Conservation (phyloP, 2,888 invertebrate species). For the Lasius fuliginosus region DNA sequence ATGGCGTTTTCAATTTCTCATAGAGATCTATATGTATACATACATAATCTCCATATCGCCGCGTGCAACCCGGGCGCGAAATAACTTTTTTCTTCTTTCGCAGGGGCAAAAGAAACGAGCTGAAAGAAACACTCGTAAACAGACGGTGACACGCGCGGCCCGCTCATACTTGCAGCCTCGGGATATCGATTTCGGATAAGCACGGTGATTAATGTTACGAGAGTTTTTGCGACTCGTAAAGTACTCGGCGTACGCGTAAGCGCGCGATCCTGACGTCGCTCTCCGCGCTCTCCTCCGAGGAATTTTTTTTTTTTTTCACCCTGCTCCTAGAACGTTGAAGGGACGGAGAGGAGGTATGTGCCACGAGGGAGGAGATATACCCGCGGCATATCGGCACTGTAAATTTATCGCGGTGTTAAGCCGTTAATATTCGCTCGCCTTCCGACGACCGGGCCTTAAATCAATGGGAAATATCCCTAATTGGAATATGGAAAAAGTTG, state of each 20-base stretch:
- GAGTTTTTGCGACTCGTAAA: slow-evolving; percentile 85
- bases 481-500: slow-evolving; percentile 86
- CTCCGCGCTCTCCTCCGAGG: slow-evolving; percentile 45
- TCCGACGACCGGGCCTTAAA: slow-evolving; percentile 80
- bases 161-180: slow-evolving; percentile 79
- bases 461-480: slow-evolving; percentile 86
- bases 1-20: not conserved
- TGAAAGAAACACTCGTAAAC: slow-evolving; percentile 77
- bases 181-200: slow-evolving; percentile 82
- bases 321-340: not conserved
- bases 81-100: slow-evolving; percentile 15
- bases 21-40: not conserved
- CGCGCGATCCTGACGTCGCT: slow-evolving; percentile 61
- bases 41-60: not conserved
- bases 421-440: slow-evolving; percentile 84
- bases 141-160: slow-evolving; percentile 66
- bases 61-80: not conserved
- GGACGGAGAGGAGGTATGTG: not conserved
- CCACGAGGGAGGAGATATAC: slow-evolving; percentile 31
- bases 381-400: slow-evolving; percentile 79
- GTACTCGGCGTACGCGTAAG: slow-evolving; percentile 78
- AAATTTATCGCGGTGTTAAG: slow-evolving; percentile 85
- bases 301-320: not conserved
- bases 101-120: not conserved
- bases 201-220: slow-evolving; percentile 85